phyloP scores from a whole-genome alignment of 2,888 invertebrate species.

The Xanthorhoe designata region DNA sequence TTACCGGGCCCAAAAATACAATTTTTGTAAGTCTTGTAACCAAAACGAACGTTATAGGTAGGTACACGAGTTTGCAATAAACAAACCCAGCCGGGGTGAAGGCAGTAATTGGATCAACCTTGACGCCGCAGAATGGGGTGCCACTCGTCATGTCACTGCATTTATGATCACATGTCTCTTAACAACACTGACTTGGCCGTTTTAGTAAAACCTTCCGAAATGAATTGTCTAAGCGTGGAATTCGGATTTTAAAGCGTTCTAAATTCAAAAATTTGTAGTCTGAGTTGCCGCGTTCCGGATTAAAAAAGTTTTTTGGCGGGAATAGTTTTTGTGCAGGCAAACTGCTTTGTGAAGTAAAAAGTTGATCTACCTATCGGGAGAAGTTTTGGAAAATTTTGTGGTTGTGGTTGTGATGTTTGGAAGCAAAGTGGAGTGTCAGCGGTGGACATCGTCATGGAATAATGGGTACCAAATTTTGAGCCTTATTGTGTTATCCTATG shows the following conservation, averaged over 20 bases:
- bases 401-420: slow-evolving; percentile 80
- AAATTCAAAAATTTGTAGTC: not conserved
- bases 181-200: not conserved
- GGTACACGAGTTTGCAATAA: slow-evolving; percentile 38
- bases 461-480: slow-evolving; percentile 47
- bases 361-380: not conserved
- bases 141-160: slow-evolving; percentile 66
- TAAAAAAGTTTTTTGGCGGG: slow-evolving; percentile 32
- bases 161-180: slow-evolving; percentile 57
- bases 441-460: slow-evolving; percentile 78
- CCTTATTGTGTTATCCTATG: too few relatives aligned
- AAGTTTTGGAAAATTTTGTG: not conserved
- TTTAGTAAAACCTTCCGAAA: not conserved
- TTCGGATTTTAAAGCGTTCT: not conserved
- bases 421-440: slow-evolving; percentile 85
- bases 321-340: slow-evolving; percentile 5
- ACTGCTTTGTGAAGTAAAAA: not conserved
- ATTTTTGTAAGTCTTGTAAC: not conserved
- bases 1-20: not conserved
- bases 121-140: slow-evolving; percentile 69
- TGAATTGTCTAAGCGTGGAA: not conserved
- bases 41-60: slow-evolving; percentile 19
- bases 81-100: slow-evolving; percentile 49
- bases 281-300: not conserved
- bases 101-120: slow-evolving; percentile 82